Conservation (phyloP, 2,797 vertebrate genomes). For the Chelon labrosus region DNA sequence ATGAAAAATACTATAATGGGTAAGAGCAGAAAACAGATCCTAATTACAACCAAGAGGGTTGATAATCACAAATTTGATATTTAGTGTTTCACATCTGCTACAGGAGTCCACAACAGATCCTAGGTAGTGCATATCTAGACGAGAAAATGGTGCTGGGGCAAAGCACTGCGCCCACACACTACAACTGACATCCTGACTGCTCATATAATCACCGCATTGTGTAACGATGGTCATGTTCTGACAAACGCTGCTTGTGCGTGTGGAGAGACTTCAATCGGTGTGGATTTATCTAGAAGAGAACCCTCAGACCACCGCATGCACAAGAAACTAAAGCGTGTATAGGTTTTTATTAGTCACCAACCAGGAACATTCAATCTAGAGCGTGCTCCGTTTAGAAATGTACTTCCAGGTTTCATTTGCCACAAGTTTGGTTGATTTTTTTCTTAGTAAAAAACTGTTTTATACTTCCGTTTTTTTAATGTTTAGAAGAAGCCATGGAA, state of each 20-base stretch:
- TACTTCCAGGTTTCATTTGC: not conserved
- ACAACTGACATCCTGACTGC: slow-evolving; percentile 12
- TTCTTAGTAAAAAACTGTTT: too few relatives aligned
- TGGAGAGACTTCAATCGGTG: slow-evolving; percentile 14
- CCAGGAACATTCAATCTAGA: not conserved
- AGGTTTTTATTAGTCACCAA: not conserved
- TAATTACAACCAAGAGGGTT: too few relatives aligned
- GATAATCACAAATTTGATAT: too few relatives aligned
- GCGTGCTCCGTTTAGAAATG: not conserved
- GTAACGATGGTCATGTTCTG: not conserved
- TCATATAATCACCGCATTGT: slow-evolving; percentile 51
- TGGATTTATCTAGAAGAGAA: slow-evolving; percentile 6
- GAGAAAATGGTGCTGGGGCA: not conserved
- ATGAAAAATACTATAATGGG: too few relatives aligned
- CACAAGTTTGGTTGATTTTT: too few relatives aligned
- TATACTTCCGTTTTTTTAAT: too few relatives aligned
- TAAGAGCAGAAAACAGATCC: too few relatives aligned
- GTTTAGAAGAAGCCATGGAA: too few relatives aligned
- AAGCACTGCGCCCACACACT: slow-evolving; percentile 8
- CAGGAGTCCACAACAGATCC: not conserved
- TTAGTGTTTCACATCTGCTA: too few relatives aligned
- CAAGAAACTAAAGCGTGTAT: not conserved
- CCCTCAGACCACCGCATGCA: not conserved
- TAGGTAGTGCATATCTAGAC: not conserved
- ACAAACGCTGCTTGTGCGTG: not conserved